Conservation (phyloP, 2,888 invertebrate genomes). For the Malacosoma neustria region DNA sequence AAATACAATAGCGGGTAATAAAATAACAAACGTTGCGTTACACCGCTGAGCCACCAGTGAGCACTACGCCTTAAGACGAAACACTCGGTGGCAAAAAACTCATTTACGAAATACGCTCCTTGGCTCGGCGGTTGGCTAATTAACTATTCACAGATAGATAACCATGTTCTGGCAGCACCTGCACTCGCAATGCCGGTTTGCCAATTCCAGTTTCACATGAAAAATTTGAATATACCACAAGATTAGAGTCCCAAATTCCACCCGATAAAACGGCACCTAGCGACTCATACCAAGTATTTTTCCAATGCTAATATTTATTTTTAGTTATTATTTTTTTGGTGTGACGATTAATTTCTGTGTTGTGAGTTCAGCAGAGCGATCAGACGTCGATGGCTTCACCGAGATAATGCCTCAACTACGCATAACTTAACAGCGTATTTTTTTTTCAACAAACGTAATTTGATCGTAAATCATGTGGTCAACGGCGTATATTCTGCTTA, state of each 20-base stretch:
- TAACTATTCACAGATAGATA: neutral
- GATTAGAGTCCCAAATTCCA: neutral
- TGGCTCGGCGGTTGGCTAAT: neutral
- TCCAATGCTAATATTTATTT: no score
- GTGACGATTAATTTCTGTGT: no score
- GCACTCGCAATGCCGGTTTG: neutral
- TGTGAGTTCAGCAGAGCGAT: neutral
- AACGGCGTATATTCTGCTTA: no score
- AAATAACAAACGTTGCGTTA: no score
- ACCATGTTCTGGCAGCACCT: neutral
- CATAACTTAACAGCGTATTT: no score
- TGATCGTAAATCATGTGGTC: no score
- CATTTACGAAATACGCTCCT: conserved; percentile 25
- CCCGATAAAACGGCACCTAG: neutral
- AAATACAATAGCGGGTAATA: no score
- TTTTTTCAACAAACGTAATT: no score
- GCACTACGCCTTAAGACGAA: neutral
- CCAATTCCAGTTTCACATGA: neutral
- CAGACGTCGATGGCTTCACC: neutral
- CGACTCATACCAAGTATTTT: neutral
- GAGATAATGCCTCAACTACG: neutral
- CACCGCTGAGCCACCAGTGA: neutral
- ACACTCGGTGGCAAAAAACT: conserved; percentile 17
- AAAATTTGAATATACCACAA: neutral
- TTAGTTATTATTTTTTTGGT: neutral